Conservation (phyloP, 1,140 invertebrate species). For the Lysiphlebus fabarum region DNA sequence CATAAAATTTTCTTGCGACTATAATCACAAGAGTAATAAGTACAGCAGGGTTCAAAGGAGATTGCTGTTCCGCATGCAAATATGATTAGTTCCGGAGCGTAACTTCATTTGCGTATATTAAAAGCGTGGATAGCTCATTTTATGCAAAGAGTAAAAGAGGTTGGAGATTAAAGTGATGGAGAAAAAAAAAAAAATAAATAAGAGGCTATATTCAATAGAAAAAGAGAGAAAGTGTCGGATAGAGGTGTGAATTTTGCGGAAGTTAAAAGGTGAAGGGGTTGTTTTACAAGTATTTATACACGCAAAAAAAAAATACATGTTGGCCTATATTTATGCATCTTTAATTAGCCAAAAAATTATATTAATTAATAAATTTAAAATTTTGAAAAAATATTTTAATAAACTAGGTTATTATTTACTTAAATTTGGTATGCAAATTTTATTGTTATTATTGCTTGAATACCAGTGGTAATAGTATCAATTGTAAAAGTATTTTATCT, state of each 20-base stretch:
- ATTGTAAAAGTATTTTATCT: slow-evolving; percentile 36
- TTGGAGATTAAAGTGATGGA: slow-evolving; percentile 22
- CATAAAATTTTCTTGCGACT: slow-evolving; percentile 31
- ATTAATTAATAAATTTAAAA: too few relatives aligned
- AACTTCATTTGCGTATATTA: slow-evolving; percentile 53
- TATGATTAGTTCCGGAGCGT: slow-evolving; percentile 51
- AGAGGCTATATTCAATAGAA: slow-evolving; percentile 9
- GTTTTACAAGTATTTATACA: too few relatives aligned
- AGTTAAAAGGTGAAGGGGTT: too few relatives aligned
- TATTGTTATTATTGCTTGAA: slow-evolving; percentile 36
- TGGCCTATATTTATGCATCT: too few relatives aligned
- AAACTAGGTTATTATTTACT: too few relatives aligned
- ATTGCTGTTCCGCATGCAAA: slow-evolving; percentile 51
- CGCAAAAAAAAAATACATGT: too few relatives aligned
- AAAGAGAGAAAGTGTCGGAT: not conserved
- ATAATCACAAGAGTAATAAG: slow-evolving; percentile 28
- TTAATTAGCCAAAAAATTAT: too few relatives aligned
- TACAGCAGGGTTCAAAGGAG: slow-evolving; percentile 42
- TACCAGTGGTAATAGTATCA: slow-evolving; percentile 24
- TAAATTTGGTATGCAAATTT: too few relatives aligned
- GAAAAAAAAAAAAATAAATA: slow-evolving; percentile 2
- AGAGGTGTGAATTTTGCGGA: too few relatives aligned
- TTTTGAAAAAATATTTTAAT: too few relatives aligned
- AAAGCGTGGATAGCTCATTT: slow-evolving; percentile 46
- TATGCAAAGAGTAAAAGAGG: slow-evolving; percentile 38